Percentiles rank a stretch among this genome's conserved stretches.
Evolutionary conservation across 2,797 vertebrate species (phyloP).

Genomic region (Echiichthys vipera): DNA sequence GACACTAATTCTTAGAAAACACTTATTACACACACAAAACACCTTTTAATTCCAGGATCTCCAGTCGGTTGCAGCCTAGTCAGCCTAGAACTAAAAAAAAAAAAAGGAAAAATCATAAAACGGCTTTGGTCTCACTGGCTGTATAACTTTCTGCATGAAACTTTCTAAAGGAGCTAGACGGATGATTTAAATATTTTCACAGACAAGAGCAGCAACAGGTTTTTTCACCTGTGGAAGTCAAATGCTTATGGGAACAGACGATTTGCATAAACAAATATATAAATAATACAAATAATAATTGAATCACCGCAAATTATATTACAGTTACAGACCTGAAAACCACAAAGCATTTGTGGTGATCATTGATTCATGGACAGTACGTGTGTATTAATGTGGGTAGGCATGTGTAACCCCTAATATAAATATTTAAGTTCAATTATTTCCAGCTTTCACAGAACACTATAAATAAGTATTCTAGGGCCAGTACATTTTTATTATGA

Average conservation of each 20-base stretch:
- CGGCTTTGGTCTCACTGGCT: not conserved
- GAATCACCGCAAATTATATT: not conserved
- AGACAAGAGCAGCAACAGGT: slow-evolving; percentile 17
- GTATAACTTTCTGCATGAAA: not conserved
- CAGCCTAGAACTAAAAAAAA: no score
- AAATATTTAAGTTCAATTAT: not conserved
- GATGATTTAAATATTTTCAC: slow-evolving; percentile 14
- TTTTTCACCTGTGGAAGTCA: slow-evolving; percentile 34
- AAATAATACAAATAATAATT: no score
- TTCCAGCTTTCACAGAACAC: not conserved
- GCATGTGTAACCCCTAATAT: not conserved
- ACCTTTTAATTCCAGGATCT: no score
- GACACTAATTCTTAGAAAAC: no score
- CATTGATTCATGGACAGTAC: not conserved
- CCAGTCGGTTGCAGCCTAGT: not conserved
- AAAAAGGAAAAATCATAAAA: no score
- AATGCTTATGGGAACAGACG: slow-evolving; percentile 46
- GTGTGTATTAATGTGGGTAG: not conserved
- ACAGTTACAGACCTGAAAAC: not conserved
- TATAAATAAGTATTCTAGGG: not conserved
- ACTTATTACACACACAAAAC: no score
- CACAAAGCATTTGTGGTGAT: not conserved
- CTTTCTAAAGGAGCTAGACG: not conserved
- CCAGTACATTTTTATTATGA: not conserved
- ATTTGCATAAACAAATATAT: slow-evolving; percentile 60